A percentile compares a stretch with the other conserved stretches of the same genome.
Evolutionary conservation across 2,888 invertebrate genomes (phyloP).

Genomic region (Orchestes rusci): DNA sequence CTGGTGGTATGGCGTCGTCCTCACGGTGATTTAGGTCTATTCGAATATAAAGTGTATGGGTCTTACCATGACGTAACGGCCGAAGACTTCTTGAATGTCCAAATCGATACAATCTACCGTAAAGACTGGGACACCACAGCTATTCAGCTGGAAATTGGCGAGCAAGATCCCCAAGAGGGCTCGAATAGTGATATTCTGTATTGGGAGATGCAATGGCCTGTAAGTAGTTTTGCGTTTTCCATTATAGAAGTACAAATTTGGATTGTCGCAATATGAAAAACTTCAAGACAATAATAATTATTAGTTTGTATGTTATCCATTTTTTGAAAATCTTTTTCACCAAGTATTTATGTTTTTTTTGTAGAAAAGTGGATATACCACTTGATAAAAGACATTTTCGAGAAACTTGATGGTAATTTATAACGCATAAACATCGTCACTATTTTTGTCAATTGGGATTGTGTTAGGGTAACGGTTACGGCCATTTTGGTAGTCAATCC

Average conservation of each 20-base stretch:
- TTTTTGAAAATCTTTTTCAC: no score
- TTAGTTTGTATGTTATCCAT: no score
- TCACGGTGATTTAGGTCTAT: conserved; percentile 58
- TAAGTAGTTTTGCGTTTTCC: conserved; percentile 41
- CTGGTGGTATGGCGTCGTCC: conserved; percentile 76
- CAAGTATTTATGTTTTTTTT: no score
- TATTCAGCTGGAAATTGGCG: conserved; percentile 62
- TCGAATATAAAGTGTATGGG: conserved; percentile 82
- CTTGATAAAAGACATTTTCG: no score
- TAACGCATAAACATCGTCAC: no score
- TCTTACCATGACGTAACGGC: conserved; percentile 71
- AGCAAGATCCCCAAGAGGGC: conserved; percentile 51
- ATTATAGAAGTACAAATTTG: not conserved
- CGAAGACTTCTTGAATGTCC: conserved; percentile 72
- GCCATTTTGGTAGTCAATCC: no score
- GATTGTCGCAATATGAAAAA: no score
- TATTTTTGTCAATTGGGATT: no score
- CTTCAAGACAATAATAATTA: no score
- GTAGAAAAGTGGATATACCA: no score
- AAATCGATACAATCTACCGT: conserved; percentile 72
- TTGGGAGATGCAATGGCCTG: conserved; percentile 88
- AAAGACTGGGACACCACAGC: conserved; percentile 76
- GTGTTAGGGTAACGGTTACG: no score
- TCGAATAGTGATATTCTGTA: conserved; percentile 68
- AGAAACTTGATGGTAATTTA: no score